Evolutionary conservation across 2,888 invertebrate genomes (phyloP).

Genomic region (Octonoba sinensis): DNA sequence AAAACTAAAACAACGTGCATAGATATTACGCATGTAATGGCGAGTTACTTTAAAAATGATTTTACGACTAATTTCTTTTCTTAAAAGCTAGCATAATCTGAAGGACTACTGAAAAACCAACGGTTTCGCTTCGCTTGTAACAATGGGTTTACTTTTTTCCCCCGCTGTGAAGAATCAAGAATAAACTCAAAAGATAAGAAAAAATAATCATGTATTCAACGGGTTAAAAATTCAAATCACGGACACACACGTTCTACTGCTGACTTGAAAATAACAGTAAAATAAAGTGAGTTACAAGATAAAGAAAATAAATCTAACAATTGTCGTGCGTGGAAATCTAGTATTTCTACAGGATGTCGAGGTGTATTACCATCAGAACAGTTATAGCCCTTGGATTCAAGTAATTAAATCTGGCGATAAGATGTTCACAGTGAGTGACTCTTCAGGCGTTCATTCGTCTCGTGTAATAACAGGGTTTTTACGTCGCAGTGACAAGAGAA

Average conservation of each 20-base stretch:
- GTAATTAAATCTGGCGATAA: constrained; percentile 62
- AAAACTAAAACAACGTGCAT: too few species aligned
- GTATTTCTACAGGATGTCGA: constrained; percentile 43
- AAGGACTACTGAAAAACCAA: neutral
- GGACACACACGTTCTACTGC: constrained; percentile 1
- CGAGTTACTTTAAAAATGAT: too few species aligned
- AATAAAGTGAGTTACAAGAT: constrained; percentile 5
- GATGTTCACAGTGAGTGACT: constrained; percentile 25
- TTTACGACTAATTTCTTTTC: too few species aligned
- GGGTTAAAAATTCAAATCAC: constrained; percentile 55
- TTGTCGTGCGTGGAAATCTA: constrained; percentile 34
- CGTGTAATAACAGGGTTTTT: constrained; percentile 55
- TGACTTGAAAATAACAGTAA: neutral
- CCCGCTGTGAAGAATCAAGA: neutral
- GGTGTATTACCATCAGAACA: constrained; percentile 17
- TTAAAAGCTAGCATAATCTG: too few species aligned
- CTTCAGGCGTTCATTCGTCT: constrained; percentile 31
- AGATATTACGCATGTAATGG: too few species aligned
- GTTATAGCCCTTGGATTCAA: constrained; percentile 24
- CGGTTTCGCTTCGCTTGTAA: constrained; percentile 46
- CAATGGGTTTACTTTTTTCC: constrained; percentile 30
- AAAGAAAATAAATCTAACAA: constrained; percentile 27
- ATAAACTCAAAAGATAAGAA: neutral
- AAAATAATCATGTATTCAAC: constrained; percentile 16
- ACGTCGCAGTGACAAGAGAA: constrained; percentile 39